phyloP scores from a whole-genome alignment of 2,113 vertebrate genomes.

The Bubalus kerabau region DNA sequence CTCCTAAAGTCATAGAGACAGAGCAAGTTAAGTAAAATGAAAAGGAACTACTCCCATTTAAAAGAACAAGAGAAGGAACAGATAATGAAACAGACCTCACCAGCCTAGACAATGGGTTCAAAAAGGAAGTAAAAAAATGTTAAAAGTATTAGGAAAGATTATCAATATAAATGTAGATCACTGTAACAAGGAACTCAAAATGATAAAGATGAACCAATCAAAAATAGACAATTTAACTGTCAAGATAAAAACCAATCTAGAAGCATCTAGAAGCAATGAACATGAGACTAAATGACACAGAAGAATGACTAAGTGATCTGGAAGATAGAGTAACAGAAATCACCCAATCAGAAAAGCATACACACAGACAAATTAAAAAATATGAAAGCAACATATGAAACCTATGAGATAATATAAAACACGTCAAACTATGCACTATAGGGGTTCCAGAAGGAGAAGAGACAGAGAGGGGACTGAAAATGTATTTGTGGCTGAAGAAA shows the following conservation, averaged over 20 bases:
- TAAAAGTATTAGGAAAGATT: background rate
- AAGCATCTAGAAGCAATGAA: background rate
- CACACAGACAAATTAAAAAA: background rate
- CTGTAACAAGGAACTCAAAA: background rate
- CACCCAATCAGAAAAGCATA: background rate
- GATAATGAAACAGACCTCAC: background rate
- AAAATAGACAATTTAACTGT: background rate
- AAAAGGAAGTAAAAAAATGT: background rate
- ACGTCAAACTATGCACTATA: background rate
- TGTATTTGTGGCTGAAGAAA: background rate
- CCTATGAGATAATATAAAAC: background rate
- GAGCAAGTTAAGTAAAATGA: background rate
- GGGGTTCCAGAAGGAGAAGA: background rate
- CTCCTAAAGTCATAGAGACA: background rate
- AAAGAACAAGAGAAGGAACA: background rate
- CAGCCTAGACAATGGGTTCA: background rate
- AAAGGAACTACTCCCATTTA: background rate
- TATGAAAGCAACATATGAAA: background rate
- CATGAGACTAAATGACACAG: background rate
- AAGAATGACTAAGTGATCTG: background rate
- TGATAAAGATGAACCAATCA: background rate
- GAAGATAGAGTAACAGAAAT: background rate
- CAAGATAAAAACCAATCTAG: background rate
- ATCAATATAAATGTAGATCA: background rate
- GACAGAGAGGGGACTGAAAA: background rate